Evolutionary conservation across 1,140 invertebrate genomes (phyloP).

Genomic region (Sycophaga agraensis): DNA sequence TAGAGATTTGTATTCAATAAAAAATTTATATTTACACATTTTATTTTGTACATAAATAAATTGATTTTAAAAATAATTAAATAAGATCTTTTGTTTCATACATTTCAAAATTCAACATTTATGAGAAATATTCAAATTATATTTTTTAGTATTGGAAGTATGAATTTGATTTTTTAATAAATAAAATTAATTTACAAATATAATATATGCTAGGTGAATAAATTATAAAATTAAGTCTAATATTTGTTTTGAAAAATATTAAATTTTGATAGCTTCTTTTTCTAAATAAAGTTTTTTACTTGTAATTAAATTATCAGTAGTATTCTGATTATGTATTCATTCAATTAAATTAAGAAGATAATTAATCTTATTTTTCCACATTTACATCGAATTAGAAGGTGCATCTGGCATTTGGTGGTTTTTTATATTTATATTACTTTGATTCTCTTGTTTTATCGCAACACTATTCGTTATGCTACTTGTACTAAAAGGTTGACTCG

Average conservation of each 20-base stretch:
- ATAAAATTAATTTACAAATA: too few relatives aligned
- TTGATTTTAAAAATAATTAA: too few relatives aligned
- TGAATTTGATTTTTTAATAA: too few relatives aligned
- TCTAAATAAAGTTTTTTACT: neutral
- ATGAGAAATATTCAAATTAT: too few relatives aligned
- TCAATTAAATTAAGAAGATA: neutral
- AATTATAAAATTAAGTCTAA: neutral
- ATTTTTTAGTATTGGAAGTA: too few relatives aligned
- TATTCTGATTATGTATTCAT: too few relatives aligned
- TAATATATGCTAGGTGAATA: too few relatives aligned
- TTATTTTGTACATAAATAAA: too few relatives aligned
- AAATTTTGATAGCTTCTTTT: neutral
- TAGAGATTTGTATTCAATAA: too few relatives aligned
- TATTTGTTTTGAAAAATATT: neutral
- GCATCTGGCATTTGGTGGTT: constrained; percentile 36
- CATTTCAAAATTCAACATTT: too few relatives aligned
- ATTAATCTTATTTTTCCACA: neutral
- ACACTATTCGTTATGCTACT: constrained; percentile 25
- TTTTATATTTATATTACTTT: constrained; percentile 35
- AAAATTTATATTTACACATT: too few relatives aligned
- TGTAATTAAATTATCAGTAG: constrained; percentile 7
- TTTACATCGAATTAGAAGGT: constrained; percentile 38
- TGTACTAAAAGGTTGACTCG: constrained; percentile 38
- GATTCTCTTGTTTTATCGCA: constrained; percentile 36
- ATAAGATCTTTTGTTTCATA: too few relatives aligned